Conservation (phyloP, 2,113 vertebrate species). For the Piprites chloris region DNA sequence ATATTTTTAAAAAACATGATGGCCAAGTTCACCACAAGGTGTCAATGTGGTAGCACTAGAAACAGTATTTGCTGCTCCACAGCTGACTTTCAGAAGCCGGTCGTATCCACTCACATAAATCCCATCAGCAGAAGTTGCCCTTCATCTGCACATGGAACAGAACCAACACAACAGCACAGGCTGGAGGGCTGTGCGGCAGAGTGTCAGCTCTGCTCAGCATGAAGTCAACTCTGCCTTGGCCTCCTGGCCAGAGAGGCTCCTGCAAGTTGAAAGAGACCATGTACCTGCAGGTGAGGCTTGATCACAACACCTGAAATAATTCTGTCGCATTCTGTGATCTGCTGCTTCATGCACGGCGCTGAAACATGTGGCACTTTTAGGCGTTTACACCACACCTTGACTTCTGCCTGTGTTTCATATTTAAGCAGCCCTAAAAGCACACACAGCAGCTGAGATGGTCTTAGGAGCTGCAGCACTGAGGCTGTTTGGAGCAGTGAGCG, state of each 20-base stretch:
- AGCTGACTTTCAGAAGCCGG: fast-evolving
- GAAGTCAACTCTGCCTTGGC: fast-evolving
- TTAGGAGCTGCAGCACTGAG: fast-evolving
- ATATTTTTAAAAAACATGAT: fast-evolving
- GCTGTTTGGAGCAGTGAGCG: fast-evolving
- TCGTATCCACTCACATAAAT: fast-evolving
- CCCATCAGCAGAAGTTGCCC: fast-evolving
- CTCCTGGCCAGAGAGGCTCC: neutral
- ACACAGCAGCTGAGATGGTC: fast-evolving
- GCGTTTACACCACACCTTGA: fast-evolving
- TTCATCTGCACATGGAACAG: fast-evolving
- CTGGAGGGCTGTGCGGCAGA: fast-evolving
- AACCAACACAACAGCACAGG: fast-evolving
- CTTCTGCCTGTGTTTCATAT: fast-evolving
- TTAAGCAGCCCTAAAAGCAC: neutral
- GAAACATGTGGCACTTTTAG: fast-evolving
- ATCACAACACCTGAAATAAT: fast-evolving
- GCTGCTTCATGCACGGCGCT: fast-evolving
- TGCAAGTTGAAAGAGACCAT: fast-evolving
- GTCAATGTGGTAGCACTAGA: neutral
- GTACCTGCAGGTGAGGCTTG: fast-evolving
- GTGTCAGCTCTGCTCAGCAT: fast-evolving
- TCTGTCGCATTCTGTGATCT: fast-evolving
- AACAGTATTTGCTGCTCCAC: fast-evolving
- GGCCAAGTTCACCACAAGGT: neutral